These are phyloP conservation scores for Notothenia coriiceps DNA, from an alignment of 2,113 vertebrate species.

Conservation along the genomic window DNA sequence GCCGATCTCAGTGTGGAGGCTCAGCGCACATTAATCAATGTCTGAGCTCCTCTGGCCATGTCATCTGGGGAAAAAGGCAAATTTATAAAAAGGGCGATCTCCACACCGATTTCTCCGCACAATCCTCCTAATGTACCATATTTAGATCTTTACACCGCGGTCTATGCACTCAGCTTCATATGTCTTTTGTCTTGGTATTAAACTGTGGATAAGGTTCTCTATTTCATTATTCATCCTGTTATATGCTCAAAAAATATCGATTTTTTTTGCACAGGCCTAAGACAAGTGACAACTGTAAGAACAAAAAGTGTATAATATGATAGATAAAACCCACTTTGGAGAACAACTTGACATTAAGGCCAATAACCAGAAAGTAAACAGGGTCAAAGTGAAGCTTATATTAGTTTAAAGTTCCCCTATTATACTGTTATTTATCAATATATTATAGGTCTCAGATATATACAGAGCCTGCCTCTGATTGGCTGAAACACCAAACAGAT, in stretches of 20 bases:
- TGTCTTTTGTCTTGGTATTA: not conserved
- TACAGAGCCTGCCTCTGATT: no score
- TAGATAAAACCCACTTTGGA: constrained; percentile 13
- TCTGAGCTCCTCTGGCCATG: constrained; percentile 80
- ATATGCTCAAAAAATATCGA: no score
- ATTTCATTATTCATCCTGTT: not conserved
- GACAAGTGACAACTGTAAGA: not conserved
- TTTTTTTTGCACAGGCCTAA: not conserved
- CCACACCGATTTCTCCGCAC: constrained; percentile 52
- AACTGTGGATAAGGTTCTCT: not conserved
- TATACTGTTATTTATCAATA: no score
- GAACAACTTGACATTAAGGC: constrained; percentile 34
- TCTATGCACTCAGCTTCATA: constrained; percentile 37
- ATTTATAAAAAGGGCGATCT: constrained; percentile 75
- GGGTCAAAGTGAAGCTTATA: constrained; percentile 58
- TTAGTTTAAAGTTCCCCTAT: not conserved
- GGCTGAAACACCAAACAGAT: no score
- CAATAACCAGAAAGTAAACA: constrained; percentile 47
- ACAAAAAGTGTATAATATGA: constrained; percentile 2
- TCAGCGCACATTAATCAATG: constrained; percentile 90
- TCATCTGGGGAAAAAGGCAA: constrained; percentile 83
- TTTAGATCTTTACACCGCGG: constrained; percentile 14
- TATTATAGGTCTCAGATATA: no score
- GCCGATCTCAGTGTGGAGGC: constrained; percentile 88
- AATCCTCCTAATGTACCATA: constrained; percentile 38